Conservation (phyloP, 2,888 invertebrate species). For the Beris chalybata region DNA sequence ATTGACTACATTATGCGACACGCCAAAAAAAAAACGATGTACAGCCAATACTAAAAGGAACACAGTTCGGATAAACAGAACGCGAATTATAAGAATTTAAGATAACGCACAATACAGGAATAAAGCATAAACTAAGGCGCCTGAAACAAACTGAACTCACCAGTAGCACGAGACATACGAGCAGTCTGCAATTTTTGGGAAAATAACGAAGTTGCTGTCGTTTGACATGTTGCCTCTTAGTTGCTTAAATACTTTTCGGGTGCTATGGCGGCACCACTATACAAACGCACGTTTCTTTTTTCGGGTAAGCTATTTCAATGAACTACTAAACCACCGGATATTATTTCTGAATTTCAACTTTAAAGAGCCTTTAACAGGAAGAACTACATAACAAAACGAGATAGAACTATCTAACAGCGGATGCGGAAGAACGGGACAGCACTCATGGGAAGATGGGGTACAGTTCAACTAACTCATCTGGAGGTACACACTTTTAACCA, state of each 20-base stretch:
- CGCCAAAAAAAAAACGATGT: too few species aligned
- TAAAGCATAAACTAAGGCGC: too few species aligned
- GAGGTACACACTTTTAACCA: conserved; percentile 1
- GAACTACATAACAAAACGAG: conserved; percentile 1
- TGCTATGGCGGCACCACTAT: neutral
- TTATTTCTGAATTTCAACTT: neutral
- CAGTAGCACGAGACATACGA: conserved; percentile 86
- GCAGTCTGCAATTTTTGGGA: conserved; percentile 77
- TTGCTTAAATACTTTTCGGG: neutral
- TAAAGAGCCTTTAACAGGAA: too few species aligned
- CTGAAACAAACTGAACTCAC: conserved; percentile 59
- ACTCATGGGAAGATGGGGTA: neutral
- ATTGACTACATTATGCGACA: neutral
- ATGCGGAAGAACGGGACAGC: conserved; percentile 4
- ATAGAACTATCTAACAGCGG: conserved; percentile 21
- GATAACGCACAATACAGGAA: too few species aligned
- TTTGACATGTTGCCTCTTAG: conserved; percentile 31
- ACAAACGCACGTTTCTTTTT: conserved; percentile 3
- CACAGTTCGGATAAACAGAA: too few species aligned
- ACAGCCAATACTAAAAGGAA: too few species aligned
- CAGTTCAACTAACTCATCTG: conserved; percentile 18
- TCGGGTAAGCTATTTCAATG: neutral
- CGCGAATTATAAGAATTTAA: too few species aligned
- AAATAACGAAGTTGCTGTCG: conserved; percentile 54
- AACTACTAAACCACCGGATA: neutral